Percentiles rank a stretch among this genome's conserved stretches.
These are phyloP conservation scores for Drosophila guanche DNA, from an alignment of 1,140 invertebrate species.

Conservation along the genomic window DNA sequence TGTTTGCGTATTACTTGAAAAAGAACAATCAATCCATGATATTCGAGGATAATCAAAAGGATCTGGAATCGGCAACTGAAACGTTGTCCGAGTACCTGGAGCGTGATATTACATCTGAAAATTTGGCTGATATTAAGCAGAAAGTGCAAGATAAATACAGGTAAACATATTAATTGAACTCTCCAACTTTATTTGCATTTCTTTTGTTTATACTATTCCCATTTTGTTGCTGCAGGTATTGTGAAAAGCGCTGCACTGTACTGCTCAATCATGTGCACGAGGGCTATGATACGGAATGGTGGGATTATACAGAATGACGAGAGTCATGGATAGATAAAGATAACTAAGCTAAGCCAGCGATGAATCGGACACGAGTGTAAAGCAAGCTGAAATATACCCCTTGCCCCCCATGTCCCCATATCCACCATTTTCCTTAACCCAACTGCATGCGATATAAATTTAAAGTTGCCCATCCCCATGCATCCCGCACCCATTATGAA, in stretches of 20 bases:
- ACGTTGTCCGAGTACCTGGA: slow-evolving; percentile 98
- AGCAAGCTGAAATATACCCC: no score
- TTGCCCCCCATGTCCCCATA: no score
- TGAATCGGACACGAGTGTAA: slow-evolving; percentile 28
- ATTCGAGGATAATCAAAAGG: slow-evolving; percentile 99
- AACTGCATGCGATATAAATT: no score
- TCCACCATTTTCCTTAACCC: no score
- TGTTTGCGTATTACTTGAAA: slow-evolving; percentile 98
- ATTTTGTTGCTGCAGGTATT: slow-evolving; percentile 90
- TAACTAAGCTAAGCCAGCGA: slow-evolving; percentile 63
- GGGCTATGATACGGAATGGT: slow-evolving; percentile 99
- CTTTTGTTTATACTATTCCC: not conserved
- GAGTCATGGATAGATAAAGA: slow-evolving; percentile 81
- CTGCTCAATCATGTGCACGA: slow-evolving; percentile 98
- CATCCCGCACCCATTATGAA: no score
- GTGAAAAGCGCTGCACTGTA: slow-evolving; percentile 97
- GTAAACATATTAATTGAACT: slow-evolving; percentile 84
- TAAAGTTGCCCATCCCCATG: no score
- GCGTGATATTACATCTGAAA: slow-evolving; percentile 98
- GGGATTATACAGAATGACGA: slow-evolving; percentile 95
- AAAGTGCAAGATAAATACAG: slow-evolving; percentile 99
- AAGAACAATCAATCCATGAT: slow-evolving; percentile 99
- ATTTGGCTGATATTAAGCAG: slow-evolving; percentile 98
- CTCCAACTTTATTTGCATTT: no score
- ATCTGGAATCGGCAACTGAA: slow-evolving; percentile 98